phyloP scores from a whole-genome alignment of 1,140 invertebrate species.

The Calycopis cecrops region DNA sequence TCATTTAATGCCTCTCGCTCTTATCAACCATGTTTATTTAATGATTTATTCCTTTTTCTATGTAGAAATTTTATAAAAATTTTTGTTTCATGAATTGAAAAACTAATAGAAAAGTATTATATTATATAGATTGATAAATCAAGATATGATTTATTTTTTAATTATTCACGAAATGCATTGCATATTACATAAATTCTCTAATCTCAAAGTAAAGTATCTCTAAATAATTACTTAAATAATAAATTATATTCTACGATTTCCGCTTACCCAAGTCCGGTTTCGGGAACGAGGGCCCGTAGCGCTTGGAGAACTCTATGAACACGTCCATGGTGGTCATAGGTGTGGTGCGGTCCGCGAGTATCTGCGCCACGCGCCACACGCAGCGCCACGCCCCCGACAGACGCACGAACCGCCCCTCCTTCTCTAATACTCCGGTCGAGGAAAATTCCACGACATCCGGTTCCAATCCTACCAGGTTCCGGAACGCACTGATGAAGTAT shows the following conservation, averaged over 20 bases:
- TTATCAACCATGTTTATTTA: too few relatives aligned
- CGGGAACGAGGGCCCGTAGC: conserved; percentile 52
- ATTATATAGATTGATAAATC: too few relatives aligned
- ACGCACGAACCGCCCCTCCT: conserved; percentile 39
- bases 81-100: too few relatives aligned
- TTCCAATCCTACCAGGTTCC: conserved; percentile 37
- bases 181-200: not conserved
- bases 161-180: too few relatives aligned
- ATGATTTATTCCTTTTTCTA: too few relatives aligned
- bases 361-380: conserved; percentile 55
- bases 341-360: conserved; percentile 38
- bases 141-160: too few relatives aligned
- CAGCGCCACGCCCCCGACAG: conserved; percentile 53
- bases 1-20: too few relatives aligned
- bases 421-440: conserved; percentile 42
- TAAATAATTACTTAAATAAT: too few relatives aligned
- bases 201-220: too few relatives aligned
- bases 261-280: conserved; percentile 49
- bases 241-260: not conserved
- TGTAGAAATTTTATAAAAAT: too few relatives aligned
- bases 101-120: too few relatives aligned
- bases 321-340: conserved; percentile 42
- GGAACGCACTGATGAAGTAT: conserved; percentile 57
- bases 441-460: conserved; percentile 42
- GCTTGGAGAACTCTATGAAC: conserved; percentile 45